phyloP scores from a whole-genome alignment of 2,797 vertebrate genomes.

The Notoglanidium macrostoma region DNA sequence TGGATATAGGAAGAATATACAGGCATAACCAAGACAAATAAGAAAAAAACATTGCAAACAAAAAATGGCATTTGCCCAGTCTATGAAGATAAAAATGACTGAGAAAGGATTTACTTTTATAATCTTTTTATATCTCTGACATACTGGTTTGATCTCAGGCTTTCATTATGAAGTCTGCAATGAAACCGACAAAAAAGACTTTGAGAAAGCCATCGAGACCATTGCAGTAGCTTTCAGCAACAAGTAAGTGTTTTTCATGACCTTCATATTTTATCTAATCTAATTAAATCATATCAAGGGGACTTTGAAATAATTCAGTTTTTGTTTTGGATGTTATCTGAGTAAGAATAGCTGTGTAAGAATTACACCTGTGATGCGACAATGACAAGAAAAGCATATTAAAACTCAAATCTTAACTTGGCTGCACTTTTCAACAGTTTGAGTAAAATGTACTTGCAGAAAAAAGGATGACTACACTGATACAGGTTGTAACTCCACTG shows the following conservation, averaged over 20 bases:
- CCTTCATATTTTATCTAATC: background rate
- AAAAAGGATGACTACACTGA: constrained; percentile 11
- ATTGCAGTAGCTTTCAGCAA: constrained; percentile 95
- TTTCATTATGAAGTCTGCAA: constrained; percentile 90
- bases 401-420: background rate
- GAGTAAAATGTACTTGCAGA: background rate
- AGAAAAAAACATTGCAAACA: background rate
- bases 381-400: background rate
- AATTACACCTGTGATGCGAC: background rate
- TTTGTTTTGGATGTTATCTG: background rate
- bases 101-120: background rate
- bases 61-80: background rate
- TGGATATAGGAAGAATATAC: background rate
- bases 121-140: background rate
- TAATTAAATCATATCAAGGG: background rate
- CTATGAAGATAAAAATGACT: background rate
- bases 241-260: constrained; percentile 80
- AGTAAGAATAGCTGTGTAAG: background rate
- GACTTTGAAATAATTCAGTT: background rate
- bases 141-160: constrained; percentile 69
- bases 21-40: background rate
- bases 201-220: constrained; percentile 94
- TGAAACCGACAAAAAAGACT: constrained; percentile 87
- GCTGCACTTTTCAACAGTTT: background rate
- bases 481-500: constrained; percentile 26